Evolutionary conservation across 2,113 vertebrate genomes (phyloP).

Genomic region (Smithornis capensis): DNA sequence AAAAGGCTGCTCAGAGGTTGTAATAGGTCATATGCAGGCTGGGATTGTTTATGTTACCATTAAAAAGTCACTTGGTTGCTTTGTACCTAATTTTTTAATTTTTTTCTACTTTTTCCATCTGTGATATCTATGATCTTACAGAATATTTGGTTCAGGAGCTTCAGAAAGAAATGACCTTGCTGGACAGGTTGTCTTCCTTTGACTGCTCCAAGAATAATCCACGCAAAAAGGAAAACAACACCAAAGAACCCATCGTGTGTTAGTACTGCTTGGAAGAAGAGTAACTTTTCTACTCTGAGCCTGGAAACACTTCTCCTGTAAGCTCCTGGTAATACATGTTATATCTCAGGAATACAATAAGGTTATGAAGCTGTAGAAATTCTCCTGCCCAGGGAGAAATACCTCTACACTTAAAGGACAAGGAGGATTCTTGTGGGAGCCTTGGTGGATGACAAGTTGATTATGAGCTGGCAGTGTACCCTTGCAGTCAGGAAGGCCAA

Average conservation of each 20-base stretch:
- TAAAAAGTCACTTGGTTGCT: neutral
- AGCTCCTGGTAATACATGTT: neutral
- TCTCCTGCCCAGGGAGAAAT: neutral
- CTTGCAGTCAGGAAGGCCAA: neutral
- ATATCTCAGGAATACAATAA: neutral
- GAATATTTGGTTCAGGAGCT: neutral
- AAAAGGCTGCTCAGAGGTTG: neutral
- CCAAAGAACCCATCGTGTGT: neutral
- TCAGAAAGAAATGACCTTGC: neutral
- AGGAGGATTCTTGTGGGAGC: neutral
- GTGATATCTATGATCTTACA: neutral
- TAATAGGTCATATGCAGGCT: neutral
- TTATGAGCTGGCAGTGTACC: neutral
- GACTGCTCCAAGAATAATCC: neutral
- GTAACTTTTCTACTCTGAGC: neutral
- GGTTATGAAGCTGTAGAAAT: neutral
- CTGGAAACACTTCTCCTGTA: neutral
- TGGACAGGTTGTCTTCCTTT: neutral
- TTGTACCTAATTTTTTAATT: neutral
- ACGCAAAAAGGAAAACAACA: neutral
- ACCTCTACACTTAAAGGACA: neutral
- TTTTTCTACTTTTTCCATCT: neutral
- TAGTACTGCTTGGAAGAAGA: neutral
- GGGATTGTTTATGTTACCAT: too few relatives aligned
- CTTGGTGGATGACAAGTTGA: neutral